These are phyloP conservation scores for Macrotus californicus DNA, from an alignment of 2,113 vertebrate genomes.

Conservation along the genomic window DNA sequence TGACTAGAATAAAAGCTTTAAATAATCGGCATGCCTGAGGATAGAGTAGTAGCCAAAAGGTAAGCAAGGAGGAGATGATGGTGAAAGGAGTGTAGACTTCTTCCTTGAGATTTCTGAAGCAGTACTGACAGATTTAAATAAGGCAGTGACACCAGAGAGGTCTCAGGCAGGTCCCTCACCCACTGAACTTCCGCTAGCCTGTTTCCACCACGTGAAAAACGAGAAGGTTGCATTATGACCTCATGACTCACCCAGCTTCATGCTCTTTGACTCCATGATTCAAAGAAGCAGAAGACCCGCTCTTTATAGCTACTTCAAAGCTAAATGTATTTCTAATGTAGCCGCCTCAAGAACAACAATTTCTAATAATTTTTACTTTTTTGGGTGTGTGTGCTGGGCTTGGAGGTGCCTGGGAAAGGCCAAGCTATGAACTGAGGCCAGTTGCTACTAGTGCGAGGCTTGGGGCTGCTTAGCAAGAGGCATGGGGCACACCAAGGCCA, in stretches of 20 bases:
- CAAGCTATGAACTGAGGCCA: too few species aligned
- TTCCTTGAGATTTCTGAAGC: not conserved
- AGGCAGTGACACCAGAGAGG: not conserved
- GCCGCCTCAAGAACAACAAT: not conserved
- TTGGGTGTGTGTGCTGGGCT: too few species aligned
- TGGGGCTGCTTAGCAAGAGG: too few species aligned
- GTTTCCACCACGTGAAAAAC: not conserved
- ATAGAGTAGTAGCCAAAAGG: not conserved
- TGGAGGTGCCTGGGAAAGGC: too few species aligned
- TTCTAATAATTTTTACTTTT: conserved; percentile 30
- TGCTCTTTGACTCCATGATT: not conserved
- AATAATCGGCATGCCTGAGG: not conserved
- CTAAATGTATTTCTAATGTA: not conserved
- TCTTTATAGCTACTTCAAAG: not conserved
- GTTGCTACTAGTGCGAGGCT: too few species aligned
- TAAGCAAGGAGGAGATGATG: not conserved
- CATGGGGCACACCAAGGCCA: too few species aligned
- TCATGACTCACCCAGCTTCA: not conserved
- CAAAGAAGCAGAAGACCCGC: not conserved
- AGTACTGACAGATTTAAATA: not conserved
- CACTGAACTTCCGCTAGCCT: not conserved
- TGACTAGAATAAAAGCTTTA: not conserved
- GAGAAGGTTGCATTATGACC: not conserved
- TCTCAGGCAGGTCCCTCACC: not conserved
- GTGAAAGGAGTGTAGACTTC: not conserved